A percentile compares a stretch with the other conserved stretches of the same genome.
Conservation (phyloP, 2,113 vertebrate species). For the Proteles cristata region DNA sequence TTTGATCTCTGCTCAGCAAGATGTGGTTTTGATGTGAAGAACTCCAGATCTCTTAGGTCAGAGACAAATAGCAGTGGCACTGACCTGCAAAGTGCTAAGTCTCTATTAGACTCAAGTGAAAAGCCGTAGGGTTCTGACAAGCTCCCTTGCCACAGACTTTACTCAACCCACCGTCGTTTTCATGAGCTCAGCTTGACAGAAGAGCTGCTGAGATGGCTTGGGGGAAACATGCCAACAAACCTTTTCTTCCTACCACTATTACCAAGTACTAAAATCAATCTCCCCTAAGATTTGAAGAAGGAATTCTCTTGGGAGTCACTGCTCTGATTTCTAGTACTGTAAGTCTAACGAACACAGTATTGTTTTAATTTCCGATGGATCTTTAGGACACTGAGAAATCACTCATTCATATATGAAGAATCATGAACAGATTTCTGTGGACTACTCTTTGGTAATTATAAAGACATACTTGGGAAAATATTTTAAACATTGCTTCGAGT, state of each 20-base stretch:
- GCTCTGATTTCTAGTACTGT: not conserved
- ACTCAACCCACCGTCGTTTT: not conserved
- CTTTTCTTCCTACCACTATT: not conserved
- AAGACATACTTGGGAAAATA: not conserved
- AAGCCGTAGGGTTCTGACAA: slow-evolving; percentile 88
- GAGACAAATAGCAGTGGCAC: slow-evolving; percentile 93
- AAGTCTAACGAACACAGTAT: not conserved
- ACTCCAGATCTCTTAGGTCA: slow-evolving; percentile 97
- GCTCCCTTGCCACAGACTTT: slow-evolving; percentile 71
- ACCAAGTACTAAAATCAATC: not conserved
- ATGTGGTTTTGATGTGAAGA: slow-evolving; percentile 99
- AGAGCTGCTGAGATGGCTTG: not conserved
- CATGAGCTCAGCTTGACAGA: slow-evolving; percentile 20
- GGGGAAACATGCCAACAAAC: slow-evolving; percentile 7
- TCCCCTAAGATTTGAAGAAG: not conserved
- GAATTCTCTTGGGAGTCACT: not conserved
- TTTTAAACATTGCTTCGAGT: slow-evolving; percentile 14
- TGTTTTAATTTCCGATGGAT: not conserved
- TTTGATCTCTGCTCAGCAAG: slow-evolving; percentile 98
- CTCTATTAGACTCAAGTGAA: slow-evolving; percentile 92
- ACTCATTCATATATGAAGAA: not conserved
- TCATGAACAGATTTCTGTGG: slow-evolving; percentile 24
- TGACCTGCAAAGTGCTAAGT: slow-evolving; percentile 95
- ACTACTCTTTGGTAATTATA: not conserved
- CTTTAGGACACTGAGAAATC: not conserved